Evolutionary conservation across 2,888 invertebrate genomes (phyloP).

Genomic region (Sarcophaga variegata): DNA sequence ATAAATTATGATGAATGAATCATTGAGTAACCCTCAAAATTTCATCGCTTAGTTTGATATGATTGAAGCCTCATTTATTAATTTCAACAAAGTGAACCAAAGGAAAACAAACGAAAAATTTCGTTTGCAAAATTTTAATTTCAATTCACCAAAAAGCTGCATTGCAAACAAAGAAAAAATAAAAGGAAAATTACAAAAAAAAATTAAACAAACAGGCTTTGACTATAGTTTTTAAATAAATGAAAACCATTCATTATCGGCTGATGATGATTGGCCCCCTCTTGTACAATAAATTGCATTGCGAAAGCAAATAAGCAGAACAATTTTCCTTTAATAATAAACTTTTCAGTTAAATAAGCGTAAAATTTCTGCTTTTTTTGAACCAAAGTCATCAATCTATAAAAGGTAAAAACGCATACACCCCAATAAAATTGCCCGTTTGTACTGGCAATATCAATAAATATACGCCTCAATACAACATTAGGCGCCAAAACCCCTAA

Average conservation of each 20-base stretch:
- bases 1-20: too few relatives aligned
- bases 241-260: conserved; percentile 12
- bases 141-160: too few relatives aligned
- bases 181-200: background rate
- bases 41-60: too few relatives aligned
- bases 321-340: conserved; percentile 59
- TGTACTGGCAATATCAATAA: conserved; percentile 20
- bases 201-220: background rate
- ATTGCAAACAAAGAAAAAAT: background rate
- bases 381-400: conserved; percentile 65
- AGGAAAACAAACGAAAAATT: too few relatives aligned
- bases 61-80: too few relatives aligned
- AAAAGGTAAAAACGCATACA: conserved; percentile 25
- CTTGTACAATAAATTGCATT: conserved; percentile 6
- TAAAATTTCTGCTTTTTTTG: conserved; percentile 59
- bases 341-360: conserved; percentile 65
- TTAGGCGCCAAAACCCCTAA: conserved; percentile 59
- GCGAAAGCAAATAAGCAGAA: conserved; percentile 51
- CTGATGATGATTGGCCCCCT: conserved; percentile 18
- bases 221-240: background rate
- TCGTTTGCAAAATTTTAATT: too few relatives aligned
- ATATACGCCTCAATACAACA: conserved; percentile 6
- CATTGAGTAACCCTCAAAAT: too few relatives aligned
- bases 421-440: background rate
- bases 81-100: too few relatives aligned